These are phyloP conservation scores for Ariopsis seemanni DNA, from an alignment of 2,113 vertebrate species.

Conservation along the genomic window DNA sequence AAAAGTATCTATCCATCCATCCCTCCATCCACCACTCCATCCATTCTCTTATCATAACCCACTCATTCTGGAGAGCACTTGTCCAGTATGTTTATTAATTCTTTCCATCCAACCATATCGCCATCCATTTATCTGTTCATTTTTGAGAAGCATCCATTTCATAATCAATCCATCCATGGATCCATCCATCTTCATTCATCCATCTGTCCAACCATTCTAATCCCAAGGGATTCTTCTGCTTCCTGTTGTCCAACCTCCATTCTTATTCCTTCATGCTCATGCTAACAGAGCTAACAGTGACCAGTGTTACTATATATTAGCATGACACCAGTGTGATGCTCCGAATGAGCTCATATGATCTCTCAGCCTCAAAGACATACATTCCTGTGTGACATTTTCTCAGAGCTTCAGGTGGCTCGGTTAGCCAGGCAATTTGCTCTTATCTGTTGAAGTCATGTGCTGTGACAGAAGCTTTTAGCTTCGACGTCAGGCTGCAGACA, in stretches of 20 bases:
- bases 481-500: constrained; percentile 1
- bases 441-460: constrained; percentile 16
- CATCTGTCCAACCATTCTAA: neutral
- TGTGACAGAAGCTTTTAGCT: constrained; percentile 26
- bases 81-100: too few relatives aligned
- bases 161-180: neutral
- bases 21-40: neutral
- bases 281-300: neutral
- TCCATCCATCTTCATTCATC: neutral
- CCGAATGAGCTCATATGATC: neutral
- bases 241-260: neutral
- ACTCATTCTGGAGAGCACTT: neutral
- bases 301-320: neutral
- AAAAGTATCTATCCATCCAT: neutral
- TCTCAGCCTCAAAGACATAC: neutral
- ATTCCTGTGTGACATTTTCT: neutral
- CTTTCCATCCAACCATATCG: neutral
- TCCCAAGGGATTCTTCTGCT: neutral
- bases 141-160: neutral
- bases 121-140: neutral
- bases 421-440: constrained; percentile 18
- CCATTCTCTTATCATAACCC: too few relatives aligned
- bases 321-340: neutral
- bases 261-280: neutral
- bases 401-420: neutral